Evolutionary conservation across 2,797 vertebrate genomes (phyloP), one percentile per base, ranked within the genome.

Genomic region (Cossypha dichroa): DNA sequence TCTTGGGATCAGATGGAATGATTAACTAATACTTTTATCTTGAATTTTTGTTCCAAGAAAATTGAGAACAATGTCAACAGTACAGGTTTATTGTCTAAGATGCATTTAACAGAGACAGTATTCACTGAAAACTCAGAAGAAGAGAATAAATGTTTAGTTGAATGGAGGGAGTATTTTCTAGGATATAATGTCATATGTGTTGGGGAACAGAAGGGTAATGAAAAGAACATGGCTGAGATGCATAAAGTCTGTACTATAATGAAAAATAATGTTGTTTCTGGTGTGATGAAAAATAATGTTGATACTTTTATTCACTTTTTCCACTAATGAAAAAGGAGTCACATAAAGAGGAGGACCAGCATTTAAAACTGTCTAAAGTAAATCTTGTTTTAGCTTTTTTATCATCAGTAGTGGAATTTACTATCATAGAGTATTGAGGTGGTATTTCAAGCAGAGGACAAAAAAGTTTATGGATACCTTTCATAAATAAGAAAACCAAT

Each of bases 261-360:
- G 41, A 94, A 91, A 86, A 83, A 43, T 69, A 31, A 43, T 87
- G 68, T 78, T 91, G 34, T 63, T 95, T 92, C 34, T 78, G 38
- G 23, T 86, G 28, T 59, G 68, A 59, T 89, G 52, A 81, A 85
- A 93, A 88, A 68, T 72, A 64, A 46, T 11, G 14, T 23, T 69
- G 92, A 67, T 55, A 28, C 28, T 88, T 96, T 91, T 86, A 91
- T 89, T 88, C 33, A 38, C 43, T 90, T 92, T 62, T 86, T 96
- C 74, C 25, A 46, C 48, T 76, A 72, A 75, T 92, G 86, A 92
- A 70, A 88, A 92, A 67, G 70, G 48, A 90, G 69, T 68, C 21
- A 2, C 73, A 40, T 88, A 91, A 94, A 91, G 26, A 91, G 51
- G 43, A 87, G n/a, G 52, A 86, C 18, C 22, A 48, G 43, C 89